Percentiles rank a stretch among this genome's conserved stretches.
These are phyloP conservation scores for Neogale vison DNA, from an alignment of 2,113 vertebrate species.

Conservation along the genomic window DNA sequence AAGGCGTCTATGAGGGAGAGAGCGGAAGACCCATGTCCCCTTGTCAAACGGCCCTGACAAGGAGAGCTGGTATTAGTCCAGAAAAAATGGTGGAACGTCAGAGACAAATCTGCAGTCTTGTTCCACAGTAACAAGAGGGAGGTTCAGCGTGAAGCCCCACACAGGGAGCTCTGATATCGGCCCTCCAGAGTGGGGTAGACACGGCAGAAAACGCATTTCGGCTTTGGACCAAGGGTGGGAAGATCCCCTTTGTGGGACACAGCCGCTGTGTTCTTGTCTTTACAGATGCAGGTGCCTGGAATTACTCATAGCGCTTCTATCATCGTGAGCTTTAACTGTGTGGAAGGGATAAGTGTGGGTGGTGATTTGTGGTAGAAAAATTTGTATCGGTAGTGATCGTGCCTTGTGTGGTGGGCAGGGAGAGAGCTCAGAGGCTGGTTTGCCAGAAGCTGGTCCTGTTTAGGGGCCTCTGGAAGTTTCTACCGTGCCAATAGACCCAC, in stretches of 20 bases:
- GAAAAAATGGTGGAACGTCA: background rate
- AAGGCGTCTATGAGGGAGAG: background rate
- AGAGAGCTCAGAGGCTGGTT: background rate
- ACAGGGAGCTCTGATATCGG: background rate
- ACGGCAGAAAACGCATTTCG: background rate
- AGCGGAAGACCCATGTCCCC: background rate
- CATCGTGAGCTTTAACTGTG: constrained; percentile 39
- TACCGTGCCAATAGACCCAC: background rate
- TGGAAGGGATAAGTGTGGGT: constrained; percentile 57
- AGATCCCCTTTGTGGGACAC: background rate
- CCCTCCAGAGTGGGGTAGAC: background rate
- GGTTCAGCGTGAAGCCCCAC: background rate
- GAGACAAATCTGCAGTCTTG: background rate
- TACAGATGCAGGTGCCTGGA: constrained; percentile 42
- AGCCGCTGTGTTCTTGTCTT: constrained; percentile 52
- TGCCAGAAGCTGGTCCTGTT: background rate
- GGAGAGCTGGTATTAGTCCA: background rate
- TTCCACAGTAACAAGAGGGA: background rate
- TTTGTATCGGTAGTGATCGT: constrained; percentile 46
- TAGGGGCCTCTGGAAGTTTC: constrained; percentile 32
- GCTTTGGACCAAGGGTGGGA: background rate
- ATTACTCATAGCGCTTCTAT: constrained; percentile 59
- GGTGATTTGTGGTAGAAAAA: constrained; percentile 56
- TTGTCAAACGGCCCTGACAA: background rate
- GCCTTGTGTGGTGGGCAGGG: background rate